Base-by-base conservation (phyloP, 2,888 invertebrate species). In the Acanthosepion lycidas region DNA sequence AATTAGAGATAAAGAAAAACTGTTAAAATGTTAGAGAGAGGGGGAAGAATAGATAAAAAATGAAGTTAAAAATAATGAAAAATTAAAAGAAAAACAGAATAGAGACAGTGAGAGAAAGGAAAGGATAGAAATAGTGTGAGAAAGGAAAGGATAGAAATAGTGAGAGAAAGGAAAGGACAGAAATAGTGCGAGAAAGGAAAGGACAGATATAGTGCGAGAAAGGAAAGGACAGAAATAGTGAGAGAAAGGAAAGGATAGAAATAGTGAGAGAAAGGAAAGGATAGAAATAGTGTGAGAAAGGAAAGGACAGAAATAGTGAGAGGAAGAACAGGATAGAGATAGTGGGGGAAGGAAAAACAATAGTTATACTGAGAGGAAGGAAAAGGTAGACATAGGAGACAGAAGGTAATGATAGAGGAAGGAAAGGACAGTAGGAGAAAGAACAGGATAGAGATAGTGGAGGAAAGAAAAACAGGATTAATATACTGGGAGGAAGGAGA, bases 321-420 rank as follows among this genome's bases (percentile, higher is more conserved):
- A 59, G 59, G 4, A 23, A 6, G 59, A 0, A 23, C 5, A 12
- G 51, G 55, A 55, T 1, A 20, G 23, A 59, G 5, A 23, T 1
- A 59, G 33, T n/a, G 78, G 5, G 1, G n/a, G 3, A 78, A 78
- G 15, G n/a, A 78, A n/a, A 18, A 6, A n/a, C n/a, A 1, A 12
- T n/a, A 78, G n/a, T n/a, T 3, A 33, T 33, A 78, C 15, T n/a
- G 78, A n/a, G n/a, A n/a, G 78, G 5, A 42, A 42, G 42, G 42
- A 42, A 42, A 42, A 3, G 55, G 20, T 0, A n/a, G 12, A n/a
- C 1, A 78, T 8, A n/a, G 15, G 0, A 18, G 1, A 2, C 0
- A 15, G 3, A 15, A 18, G 18, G 55, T 12, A 55, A 64, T 0
- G 28, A 55, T 3, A 15, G 20, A 20, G 55, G 20, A 55, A 64